Conservation (phyloP, 2,797 vertebrate species). For the Sibirionetta formosa region DNA sequence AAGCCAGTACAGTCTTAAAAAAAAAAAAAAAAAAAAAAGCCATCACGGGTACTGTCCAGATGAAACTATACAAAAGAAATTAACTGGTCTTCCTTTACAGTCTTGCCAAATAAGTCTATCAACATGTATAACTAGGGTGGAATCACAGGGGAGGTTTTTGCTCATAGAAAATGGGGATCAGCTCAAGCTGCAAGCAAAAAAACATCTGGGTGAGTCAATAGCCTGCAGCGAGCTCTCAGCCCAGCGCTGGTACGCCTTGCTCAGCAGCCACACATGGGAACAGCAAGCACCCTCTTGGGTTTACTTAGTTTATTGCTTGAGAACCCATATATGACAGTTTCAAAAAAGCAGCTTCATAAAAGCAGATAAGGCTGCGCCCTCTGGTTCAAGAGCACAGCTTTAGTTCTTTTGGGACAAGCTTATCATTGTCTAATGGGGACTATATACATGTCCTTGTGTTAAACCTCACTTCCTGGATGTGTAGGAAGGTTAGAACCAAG, state of each 20-base stretch:
- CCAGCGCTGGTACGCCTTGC: not conserved
- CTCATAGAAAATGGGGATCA: not conserved
- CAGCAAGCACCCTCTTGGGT: not conserved
- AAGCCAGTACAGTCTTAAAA: not conserved
- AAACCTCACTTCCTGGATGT: not conserved
- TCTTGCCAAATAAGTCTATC: not conserved
- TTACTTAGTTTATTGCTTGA: not conserved
- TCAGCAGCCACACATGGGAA: not conserved
- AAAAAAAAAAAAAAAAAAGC: not conserved
- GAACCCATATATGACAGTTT: constrained; percentile 36
- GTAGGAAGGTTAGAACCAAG: not conserved
- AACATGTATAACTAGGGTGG: not conserved
- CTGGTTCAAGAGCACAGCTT: not conserved
- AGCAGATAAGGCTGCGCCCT: not conserved
- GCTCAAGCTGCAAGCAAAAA: not conserved
- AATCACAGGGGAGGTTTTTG: not conserved
- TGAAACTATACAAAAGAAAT: not conserved
- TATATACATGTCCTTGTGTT: not conserved
- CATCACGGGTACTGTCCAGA: not conserved
- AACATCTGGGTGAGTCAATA: not conserved
- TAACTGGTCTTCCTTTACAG: not conserved
- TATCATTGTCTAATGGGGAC: not conserved
- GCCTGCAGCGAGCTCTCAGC: not conserved
- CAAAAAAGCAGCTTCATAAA: not conserved
- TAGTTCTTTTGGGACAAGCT: not conserved